A percentile compares a stretch with the other conserved stretches of the same genome.
Conservation (phyloP, 2,797 vertebrate genomes). For the Yasuhikotakia modesta region DNA sequence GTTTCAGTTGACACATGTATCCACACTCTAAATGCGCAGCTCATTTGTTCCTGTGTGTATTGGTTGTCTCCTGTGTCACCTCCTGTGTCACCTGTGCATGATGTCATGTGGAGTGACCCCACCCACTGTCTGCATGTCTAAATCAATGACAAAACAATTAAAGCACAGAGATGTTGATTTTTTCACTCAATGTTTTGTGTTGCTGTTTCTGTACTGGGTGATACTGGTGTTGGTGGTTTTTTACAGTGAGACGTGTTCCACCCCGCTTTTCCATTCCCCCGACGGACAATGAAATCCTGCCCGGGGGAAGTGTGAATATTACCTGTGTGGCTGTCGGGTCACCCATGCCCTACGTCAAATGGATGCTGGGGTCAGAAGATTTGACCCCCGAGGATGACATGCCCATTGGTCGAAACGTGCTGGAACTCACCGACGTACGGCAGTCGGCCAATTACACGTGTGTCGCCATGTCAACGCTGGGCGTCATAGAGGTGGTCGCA, state of each 20-base stretch:
- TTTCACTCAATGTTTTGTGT: background rate
- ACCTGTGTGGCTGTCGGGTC: conserved; percentile 98
- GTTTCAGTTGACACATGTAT: conserved; percentile 72
- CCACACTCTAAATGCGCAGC: conserved; percentile 70
- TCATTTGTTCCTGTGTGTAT: conserved; percentile 48
- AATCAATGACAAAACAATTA: background rate
- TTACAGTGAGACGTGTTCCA: conserved; percentile 93
- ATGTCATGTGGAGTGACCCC: conserved; percentile 67
- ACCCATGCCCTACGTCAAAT: conserved; percentile 99
- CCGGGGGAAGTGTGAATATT: conserved; percentile 98
- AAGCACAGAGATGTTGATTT: background rate
- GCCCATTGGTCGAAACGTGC: conserved; percentile 97
- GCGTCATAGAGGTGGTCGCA: conserved; percentile 97
- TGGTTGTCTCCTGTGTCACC: conserved; percentile 64
- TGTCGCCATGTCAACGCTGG: conserved; percentile 98
- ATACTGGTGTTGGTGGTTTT: conserved; percentile 20
- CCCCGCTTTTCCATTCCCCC: conserved; percentile 98
- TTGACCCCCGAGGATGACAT: conserved; percentile 98
- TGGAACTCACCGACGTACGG: conserved; percentile 96
- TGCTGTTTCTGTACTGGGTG: background rate
- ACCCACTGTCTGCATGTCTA: conserved; percentile 1
- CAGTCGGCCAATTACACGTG: conserved; percentile 99
- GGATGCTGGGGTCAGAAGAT: conserved; percentile 98
- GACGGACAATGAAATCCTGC: conserved; percentile 99
- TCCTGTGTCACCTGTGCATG: conserved; percentile 81